A percentile compares a stretch with the other conserved stretches of the same genome.
Conservation (phyloP, 2,113 vertebrate genomes). For the Megaceryle maxima region DNA sequence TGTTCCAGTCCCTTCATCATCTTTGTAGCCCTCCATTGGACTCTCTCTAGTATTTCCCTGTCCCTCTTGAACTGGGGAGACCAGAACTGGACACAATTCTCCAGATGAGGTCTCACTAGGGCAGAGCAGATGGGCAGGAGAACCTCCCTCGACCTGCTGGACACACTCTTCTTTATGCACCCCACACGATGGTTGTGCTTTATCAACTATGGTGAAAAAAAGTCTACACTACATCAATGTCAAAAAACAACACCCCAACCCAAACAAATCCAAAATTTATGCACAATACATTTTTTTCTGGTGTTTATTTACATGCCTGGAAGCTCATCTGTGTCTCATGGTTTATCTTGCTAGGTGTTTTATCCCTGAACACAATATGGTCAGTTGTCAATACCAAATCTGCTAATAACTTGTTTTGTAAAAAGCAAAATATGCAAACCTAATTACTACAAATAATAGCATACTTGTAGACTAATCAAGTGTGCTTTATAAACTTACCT, state of each 20-base stretch:
- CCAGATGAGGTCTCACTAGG: too few species aligned
- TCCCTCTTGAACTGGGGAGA: too few species aligned
- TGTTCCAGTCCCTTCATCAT: too few species aligned
- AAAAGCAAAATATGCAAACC: background rate
- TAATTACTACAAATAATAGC: background rate
- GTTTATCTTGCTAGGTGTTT: background rate
- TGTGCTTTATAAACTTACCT: background rate
- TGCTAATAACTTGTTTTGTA: background rate
- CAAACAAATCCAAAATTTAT: background rate
- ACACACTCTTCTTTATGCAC: too few species aligned
- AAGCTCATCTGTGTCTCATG: background rate
- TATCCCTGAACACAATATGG: background rate
- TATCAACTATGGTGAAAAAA: background rate
- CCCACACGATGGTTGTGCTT: background rate
- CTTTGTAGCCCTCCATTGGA: too few species aligned
- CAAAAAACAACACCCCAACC: background rate
- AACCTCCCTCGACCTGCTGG: too few species aligned
- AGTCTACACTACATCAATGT: background rate
- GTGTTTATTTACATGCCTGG: background rate
- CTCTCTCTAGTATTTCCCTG: too few species aligned
- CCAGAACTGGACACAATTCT: too few species aligned
- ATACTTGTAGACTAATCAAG: background rate
- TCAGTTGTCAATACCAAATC: background rate
- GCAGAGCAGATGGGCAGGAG: too few species aligned
- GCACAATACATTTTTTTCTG: background rate